Percentiles rank a stretch among this genome's conserved stretches.
phyloP scores from a whole-genome alignment of 2,888 invertebrate genomes.

The Melanophora roralis region DNA sequence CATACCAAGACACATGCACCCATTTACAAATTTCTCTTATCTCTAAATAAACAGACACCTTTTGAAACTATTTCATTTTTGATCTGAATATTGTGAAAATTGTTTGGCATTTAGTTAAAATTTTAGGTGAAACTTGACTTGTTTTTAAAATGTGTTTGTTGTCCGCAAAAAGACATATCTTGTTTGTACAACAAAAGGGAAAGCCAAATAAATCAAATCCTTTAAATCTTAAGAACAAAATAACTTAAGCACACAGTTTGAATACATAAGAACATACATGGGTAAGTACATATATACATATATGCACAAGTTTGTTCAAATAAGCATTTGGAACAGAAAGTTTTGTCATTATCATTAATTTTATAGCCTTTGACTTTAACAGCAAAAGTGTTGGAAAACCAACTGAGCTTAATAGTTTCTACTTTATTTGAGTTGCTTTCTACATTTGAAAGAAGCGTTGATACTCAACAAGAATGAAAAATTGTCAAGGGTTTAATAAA shows the following conservation, averaged over 20 bases:
- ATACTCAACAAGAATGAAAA: background rate
- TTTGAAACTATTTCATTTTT: background rate
- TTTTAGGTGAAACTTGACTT: constrained; percentile 5
- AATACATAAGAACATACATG: background rate
- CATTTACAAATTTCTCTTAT: no score
- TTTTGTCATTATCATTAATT: constrained; percentile 59
- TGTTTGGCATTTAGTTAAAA: background rate
- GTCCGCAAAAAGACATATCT: background rate
- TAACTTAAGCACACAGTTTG: no score
- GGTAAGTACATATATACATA: background rate
- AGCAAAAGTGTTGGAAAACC: background rate
- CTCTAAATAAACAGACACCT: background rate
- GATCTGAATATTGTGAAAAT: background rate
- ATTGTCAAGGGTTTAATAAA: constrained; percentile 46
- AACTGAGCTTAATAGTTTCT: background rate
- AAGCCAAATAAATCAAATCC: no score
- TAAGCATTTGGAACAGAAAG: constrained; percentile 25
- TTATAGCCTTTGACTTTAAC: constrained; percentile 30
- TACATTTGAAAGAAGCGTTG: background rate
- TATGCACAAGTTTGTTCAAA: background rate
- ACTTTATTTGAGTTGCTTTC: constrained; percentile 4
- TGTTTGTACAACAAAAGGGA: no score
- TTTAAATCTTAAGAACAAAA: no score
- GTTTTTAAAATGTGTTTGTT: background rate
- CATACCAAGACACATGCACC: background rate